Evolutionary conservation across 2,113 vertebrate genomes (phyloP), one percentile per base, ranked within the genome.

Genomic region (Hypocryptadius cinnamomeus): DNA sequence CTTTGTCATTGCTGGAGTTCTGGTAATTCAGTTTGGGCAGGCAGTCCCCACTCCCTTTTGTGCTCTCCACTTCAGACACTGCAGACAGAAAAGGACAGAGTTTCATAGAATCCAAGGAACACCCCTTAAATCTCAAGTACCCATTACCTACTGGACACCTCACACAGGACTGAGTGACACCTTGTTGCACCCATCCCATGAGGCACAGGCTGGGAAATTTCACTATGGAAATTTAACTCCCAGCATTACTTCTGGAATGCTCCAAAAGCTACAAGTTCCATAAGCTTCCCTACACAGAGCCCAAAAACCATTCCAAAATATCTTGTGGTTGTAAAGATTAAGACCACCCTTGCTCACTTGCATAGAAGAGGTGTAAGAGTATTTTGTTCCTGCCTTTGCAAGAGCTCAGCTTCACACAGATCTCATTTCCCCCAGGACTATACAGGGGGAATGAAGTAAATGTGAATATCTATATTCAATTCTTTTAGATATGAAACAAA

Each of bases 21-120:
- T 97, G 98, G 33, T 97, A 97, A 73, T 80, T 93, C 12, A 98
- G 94, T 21, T 95, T 97, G 33, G 98, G 96, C 27, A 98, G 97
- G 79, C 98, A 97, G 39, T 98, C 98, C 10, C 96, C 92, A 44
- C 97, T 98, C 76, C 97, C 98, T 89, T 98, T 98, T 44, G 97
- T 27, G 60, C 98, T 98, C 83, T 98, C 98, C 21, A 90, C 97
- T 77, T 98, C 98, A 0, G 98, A 98, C 45, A 98, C 98, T 98
- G 91, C 9, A 85, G 28, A 50, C 21, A 95, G n/a, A 88, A 81
- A 91, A 87, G 31, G 42, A 97, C 19, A 92, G 16, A 78, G 28
- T 10, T 72, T 22, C n/a, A 66, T 2, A 57, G 31, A 50, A 56
- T 3, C 21, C 56, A 66, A 64, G 37, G 48, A 72, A 63, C 33